Evolutionary conservation across 1,140 invertebrate genomes (phyloP), one percentile per base, ranked within the genome.

Genomic region (Cheumatopsyche charites): DNA sequence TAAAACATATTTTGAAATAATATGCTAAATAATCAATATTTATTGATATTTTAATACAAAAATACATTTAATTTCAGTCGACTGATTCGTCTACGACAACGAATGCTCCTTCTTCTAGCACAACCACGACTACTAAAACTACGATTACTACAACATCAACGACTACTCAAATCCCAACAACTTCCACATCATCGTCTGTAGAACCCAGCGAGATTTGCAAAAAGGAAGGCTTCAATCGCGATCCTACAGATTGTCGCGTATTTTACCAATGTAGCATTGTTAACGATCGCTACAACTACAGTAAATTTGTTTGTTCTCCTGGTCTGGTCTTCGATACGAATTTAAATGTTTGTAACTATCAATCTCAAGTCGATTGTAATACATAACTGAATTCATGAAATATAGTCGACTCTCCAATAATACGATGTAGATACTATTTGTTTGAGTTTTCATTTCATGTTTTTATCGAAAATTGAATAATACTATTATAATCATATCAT

Each of bases 181-280:
- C 63, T 11, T n/a, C 9, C 23, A 12, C 23, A 23, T 13, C 63
- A 47, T 7, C 45, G n/a, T 19, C 42, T 47, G 36, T 13, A 61
- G 55, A 23, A 26, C 63, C 45, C 1, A 66, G 1, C 23, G 63
- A 66, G 3, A 9, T 49, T 21, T 66, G 63, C 43, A 47, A 45
- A 45, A 11, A 47, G 2, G 63, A 41, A 45, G 63, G 63, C 15
- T 66, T 45, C 21, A 47, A 47, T 15, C 17, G 63, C 1, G 63
- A 66, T 49, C 42, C 63, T 2, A n/a, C 21, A n/a, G 45, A 66
- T 49, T 66, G 63, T 47, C 1, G 36, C 6, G 21, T 47, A 1
- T 66, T 66, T 49, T 66, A 66, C 23, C 23, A 45, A 47, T 66
- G 63, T 21, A 11, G 17, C 1, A 41, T 66, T 6, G n/a, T 13